A percentile compares a stretch with the other conserved stretches of the same genome.
These are phyloP conservation scores for Leucoptera coffeella DNA, from an alignment of 2,888 invertebrate genomes.

Conservation along the genomic window DNA sequence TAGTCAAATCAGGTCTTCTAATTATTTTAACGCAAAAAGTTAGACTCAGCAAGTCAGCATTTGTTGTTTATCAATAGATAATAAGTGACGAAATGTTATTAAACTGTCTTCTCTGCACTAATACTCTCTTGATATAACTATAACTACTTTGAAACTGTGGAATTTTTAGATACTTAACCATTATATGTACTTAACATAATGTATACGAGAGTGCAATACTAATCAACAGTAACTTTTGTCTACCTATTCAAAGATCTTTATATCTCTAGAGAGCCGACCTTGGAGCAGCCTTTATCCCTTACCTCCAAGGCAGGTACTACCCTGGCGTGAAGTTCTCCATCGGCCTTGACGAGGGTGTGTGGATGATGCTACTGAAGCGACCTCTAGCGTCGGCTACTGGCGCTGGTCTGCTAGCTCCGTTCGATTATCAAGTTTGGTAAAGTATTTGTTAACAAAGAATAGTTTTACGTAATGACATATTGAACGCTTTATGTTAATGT, in stretches of 20 bases:
- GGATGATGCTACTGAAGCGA: slow-evolving; percentile 75
- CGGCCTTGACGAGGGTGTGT: slow-evolving; percentile 66
- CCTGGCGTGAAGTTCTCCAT: slow-evolving; percentile 52
- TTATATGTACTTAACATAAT: too few species aligned
- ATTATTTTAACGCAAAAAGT: too few species aligned
- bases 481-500: too few species aligned
- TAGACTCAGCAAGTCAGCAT: too few species aligned
- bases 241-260: not conserved
- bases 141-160: not conserved
- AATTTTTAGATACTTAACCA: not conserved
- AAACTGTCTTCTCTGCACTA: too few species aligned
- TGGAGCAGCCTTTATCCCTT: slow-evolving; percentile 72
- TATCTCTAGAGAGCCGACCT: slow-evolving; percentile 64
- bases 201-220: too few species aligned
- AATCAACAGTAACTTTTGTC: too few species aligned
- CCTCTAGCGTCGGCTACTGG: slow-evolving; percentile 78
- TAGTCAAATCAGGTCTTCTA: too few species aligned
- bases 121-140: not conserved
- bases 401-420: slow-evolving; percentile 77
- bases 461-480: too few species aligned
- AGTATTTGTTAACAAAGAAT: too few species aligned
- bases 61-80: too few species aligned
- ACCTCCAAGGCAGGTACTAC: slow-evolving; percentile 51
- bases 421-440: slow-evolving; percentile 64
- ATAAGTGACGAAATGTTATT: too few species aligned